A percentile compares a stretch with the other conserved stretches of the same genome.
phyloP scores from a whole-genome alignment of 2,797 vertebrate genomes.

The Muscicapa striata region DNA sequence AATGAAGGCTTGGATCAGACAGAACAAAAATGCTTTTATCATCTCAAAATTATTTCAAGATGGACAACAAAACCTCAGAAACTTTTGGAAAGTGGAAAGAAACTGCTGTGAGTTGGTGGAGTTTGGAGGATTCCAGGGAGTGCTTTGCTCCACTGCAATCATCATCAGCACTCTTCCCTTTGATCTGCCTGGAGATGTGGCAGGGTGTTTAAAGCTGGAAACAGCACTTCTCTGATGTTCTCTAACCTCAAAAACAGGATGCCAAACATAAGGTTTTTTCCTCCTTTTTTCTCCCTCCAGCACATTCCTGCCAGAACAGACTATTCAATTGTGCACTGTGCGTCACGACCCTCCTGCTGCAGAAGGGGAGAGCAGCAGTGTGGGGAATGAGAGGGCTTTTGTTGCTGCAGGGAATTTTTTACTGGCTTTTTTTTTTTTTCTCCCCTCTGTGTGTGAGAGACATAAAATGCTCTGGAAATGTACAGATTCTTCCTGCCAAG shows the following conservation, averaged over 20 bases:
- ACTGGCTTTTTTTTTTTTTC: slow-evolving; percentile 1
- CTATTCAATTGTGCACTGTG: slow-evolving; percentile 12
- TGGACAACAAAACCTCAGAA: not conserved
- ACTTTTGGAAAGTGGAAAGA: not conserved
- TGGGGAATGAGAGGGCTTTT: slow-evolving; percentile 9
- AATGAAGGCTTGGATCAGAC: not conserved
- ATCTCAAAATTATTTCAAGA: not conserved
- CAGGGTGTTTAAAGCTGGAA: slow-evolving; percentile 35
- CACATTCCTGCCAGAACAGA: slow-evolving; percentile 39
- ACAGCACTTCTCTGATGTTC: slow-evolving; percentile 39
- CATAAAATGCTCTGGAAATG: slow-evolving; percentile 34
- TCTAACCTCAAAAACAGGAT: slow-evolving; percentile 53
- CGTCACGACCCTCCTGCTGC: not conserved
- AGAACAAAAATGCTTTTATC: not conserved
- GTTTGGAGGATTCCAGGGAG: not conserved
- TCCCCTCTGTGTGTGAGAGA: not conserved
- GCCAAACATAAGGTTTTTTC: slow-evolving; percentile 6
- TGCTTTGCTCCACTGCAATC: not conserved
- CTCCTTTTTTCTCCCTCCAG: slow-evolving; percentile 20
- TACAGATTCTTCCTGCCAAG: slow-evolving; percentile 49
- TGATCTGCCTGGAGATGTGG: slow-evolving; percentile 33
- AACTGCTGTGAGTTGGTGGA: not conserved
- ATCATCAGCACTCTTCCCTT: not conserved
- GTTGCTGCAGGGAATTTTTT: slow-evolving; percentile 58
- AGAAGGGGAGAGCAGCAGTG: not conserved